A percentile compares a stretch with the other conserved stretches of the same genome.
These are phyloP conservation scores for Corydoras sp. DNA, from an alignment of 2,113 vertebrate species.

Conservation along the genomic window DNA sequence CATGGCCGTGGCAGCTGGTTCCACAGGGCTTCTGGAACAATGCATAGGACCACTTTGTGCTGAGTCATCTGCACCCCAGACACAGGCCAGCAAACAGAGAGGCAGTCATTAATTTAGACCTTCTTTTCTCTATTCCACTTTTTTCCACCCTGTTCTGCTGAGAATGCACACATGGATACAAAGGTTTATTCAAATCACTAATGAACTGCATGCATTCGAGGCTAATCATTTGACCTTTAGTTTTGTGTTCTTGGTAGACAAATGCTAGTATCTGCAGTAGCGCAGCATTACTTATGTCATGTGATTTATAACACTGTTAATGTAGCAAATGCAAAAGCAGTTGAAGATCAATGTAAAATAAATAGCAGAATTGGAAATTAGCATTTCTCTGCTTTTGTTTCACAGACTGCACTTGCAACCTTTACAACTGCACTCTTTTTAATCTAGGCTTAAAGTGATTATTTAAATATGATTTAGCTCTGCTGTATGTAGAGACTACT, in stretches of 20 bases:
- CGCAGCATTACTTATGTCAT: conserved; percentile 62
- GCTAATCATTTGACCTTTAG: conserved; percentile 69
- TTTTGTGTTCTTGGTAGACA: conserved; percentile 51
- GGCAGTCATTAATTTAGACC: conserved; percentile 63
- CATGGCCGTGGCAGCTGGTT: conserved; percentile 38
- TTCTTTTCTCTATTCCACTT: conserved; percentile 60
- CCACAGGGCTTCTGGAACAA: conserved; percentile 32
- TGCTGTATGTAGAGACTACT: background rate
- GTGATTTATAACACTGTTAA: conserved; percentile 62
- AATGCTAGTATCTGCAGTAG: conserved; percentile 51
- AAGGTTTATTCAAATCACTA: conserved; percentile 65
- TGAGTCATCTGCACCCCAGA: conserved; percentile 56
- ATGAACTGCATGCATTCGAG: conserved; percentile 56
- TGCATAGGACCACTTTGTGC: conserved; percentile 50
- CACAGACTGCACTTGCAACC: conserved; percentile 29
- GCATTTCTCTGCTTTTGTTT: conserved; percentile 47
- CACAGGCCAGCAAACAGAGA: conserved; percentile 58
- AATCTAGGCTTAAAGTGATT: background rate
- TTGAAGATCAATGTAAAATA: conserved; percentile 54
- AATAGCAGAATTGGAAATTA: conserved; percentile 58
- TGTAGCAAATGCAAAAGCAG: conserved; percentile 59
- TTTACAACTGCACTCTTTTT: conserved; percentile 5
- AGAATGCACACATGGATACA: conserved; percentile 61
- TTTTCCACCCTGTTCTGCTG: conserved; percentile 59
- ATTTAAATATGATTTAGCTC: background rate